Base-by-base conservation (phyloP, 2,797 vertebrate genomes). In the Danio choprae region DNA sequence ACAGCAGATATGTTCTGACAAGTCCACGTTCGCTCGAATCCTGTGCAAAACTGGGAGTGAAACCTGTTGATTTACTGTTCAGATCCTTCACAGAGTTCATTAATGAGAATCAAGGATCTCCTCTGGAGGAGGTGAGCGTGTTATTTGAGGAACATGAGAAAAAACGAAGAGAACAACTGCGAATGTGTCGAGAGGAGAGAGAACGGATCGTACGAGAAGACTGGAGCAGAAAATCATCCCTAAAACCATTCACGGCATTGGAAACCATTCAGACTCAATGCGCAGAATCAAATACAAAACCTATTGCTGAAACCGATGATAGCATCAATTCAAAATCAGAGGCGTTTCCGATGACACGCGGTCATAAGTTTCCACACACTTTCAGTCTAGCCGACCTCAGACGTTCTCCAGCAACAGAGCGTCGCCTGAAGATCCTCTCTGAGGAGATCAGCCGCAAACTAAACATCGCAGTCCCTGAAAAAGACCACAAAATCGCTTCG, bases 401-500 rank as follows among this genome's bases (percentile, higher is more conserved):
- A 59, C 71, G 83, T 16, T 92, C 90, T 6, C 85, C 85, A 0
- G 89, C 86, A 38, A 88, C 87, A 0, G 89, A 92, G 80, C 83
- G 50, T 77, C 89, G 86, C 58, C 87, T 95, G 63, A 79, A 89
- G 38, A 88, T 51, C 20, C 88, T 95, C 20, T 87, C 85, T 16
- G 70, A 82, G 3, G 89, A 92, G 2, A 89, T 94, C 44, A 86
- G 83, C 7, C 88, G 68, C 58, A 86, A 94, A 82, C 87, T 91
- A 60, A 85, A 89, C 46, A 90, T 93, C 2, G 83, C 89, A 0
- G 73, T 95, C 22, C 90, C 95, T 0, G 91, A 94, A 71, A 89
- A 86, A 60, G 95, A 96, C 84, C 88, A 91, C 59, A 96, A 96
- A 88, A 95, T 96, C 13, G 93, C 94, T 4, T 93, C 92, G 13